A percentile compares a stretch with the other conserved stretches of the same genome.
These are phyloP conservation scores for Periophthalmodon schlosseri DNA, from an alignment of 2,113 vertebrate species.

Conservation along the genomic window DNA sequence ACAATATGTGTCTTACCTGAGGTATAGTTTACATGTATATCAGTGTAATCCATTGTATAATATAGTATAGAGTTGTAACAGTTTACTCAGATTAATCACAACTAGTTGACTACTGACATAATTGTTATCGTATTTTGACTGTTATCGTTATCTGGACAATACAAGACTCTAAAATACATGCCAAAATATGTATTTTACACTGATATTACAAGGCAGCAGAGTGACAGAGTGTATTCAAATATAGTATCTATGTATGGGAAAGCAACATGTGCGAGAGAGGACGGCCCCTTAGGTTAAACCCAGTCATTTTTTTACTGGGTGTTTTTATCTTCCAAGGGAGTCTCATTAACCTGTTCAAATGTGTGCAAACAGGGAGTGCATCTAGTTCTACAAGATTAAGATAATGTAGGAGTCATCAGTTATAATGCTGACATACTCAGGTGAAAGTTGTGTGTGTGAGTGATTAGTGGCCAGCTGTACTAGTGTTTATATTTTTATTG, in stretches of 20 bases:
- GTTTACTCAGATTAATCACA: too few species aligned
- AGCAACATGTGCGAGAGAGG: constrained; percentile 16
- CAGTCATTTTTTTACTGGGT: constrained; percentile 55
- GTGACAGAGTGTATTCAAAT: too few species aligned
- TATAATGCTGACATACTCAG: background rate
- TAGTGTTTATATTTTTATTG: background rate
- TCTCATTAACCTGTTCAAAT: background rate
- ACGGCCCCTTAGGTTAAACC: constrained; percentile 25
- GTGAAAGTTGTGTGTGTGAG: too few species aligned
- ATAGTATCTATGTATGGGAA: background rate
- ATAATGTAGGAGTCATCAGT: background rate
- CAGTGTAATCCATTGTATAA: too few species aligned
- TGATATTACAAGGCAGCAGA: background rate
- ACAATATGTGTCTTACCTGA: background rate
- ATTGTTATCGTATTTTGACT: too few species aligned
- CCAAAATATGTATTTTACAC: background rate
- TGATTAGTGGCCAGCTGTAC: background rate
- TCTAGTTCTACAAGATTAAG: background rate
- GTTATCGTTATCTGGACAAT: too few species aligned
- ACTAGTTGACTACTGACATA: too few species aligned
- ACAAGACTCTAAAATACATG: too few species aligned
- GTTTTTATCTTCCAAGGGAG: constrained; percentile 24
- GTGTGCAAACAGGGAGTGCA: background rate
- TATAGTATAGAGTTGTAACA: too few species aligned
- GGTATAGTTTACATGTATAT: background rate